Conservation (phyloP, 2,888 invertebrate species). For the Eristalis intricaria region DNA sequence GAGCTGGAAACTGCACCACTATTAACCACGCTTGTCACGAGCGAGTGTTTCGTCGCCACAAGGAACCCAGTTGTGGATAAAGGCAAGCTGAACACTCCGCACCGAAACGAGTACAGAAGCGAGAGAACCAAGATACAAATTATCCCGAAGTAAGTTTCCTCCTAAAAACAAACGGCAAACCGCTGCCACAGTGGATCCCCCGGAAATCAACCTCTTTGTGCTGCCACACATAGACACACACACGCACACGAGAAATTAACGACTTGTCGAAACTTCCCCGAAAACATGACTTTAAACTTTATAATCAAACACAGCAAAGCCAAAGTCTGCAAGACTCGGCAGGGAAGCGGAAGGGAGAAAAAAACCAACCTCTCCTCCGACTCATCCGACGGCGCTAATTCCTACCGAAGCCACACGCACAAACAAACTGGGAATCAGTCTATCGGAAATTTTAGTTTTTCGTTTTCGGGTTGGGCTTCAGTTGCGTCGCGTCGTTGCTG, state of each 20-base stretch:
- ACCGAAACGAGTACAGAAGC: background rate
- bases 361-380: background rate
- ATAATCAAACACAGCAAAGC: constrained; percentile 10
- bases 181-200: background rate
- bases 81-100: background rate
- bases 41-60: background rate
- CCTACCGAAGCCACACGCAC: constrained; percentile 1
- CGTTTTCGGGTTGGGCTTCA: too few relatives aligned
- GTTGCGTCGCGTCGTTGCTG: background rate
- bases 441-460: background rate
- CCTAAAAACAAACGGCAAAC: background rate
- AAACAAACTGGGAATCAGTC: background rate
- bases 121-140: background rate
- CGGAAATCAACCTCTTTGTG: constrained; percentile 31
- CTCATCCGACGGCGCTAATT: constrained; percentile 24
- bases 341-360: background rate
- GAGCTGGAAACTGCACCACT: background rate
- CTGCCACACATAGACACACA: background rate
- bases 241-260: constrained; percentile 39
- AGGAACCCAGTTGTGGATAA: background rate
- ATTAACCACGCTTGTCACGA: background rate
- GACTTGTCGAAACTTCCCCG: constrained; percentile 62
- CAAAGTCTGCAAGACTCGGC: background rate
- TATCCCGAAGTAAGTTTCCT: background rate
- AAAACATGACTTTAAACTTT: constrained; percentile 65